A percentile compares a stretch with the other conserved stretches of the same genome.
Evolutionary conservation across 2,888 invertebrate genomes (phyloP).

Genomic region (Thyatira batis): DNA sequence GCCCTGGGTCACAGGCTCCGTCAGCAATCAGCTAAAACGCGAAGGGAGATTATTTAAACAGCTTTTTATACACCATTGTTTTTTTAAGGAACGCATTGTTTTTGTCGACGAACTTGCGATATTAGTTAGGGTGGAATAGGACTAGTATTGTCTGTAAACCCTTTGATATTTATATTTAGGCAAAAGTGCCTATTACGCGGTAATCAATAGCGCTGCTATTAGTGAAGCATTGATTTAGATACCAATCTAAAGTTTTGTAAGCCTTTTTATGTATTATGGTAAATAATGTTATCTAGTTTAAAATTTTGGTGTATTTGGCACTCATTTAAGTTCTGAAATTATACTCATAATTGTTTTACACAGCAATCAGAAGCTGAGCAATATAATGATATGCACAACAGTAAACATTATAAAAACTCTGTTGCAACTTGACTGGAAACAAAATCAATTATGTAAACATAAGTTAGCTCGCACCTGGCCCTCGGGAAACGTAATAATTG

Average conservation of each 20-base stretch:
- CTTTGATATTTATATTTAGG: background rate
- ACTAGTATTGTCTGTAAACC: background rate
- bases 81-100: constrained; percentile 19
- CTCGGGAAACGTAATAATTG: constrained; percentile 31
- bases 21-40: constrained; percentile 63
- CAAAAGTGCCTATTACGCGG: background rate
- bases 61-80: constrained; percentile 32
- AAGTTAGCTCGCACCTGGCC: constrained; percentile 6
- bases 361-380: too few species aligned
- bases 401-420: background rate
- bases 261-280: background rate
- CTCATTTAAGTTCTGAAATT: too few species aligned
- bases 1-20: constrained; percentile 31
- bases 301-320: too few species aligned
- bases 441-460: background rate
- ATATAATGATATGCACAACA: too few species aligned
- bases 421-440: background rate
- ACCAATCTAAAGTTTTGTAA: too few species aligned
- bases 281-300: too few species aligned
- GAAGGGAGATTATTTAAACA: constrained; percentile 40
- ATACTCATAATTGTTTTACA: too few species aligned
- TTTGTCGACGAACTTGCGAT: constrained; percentile 11
- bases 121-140: background rate
- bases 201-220: too few species aligned
- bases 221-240: too few species aligned